A percentile compares a stretch with the other conserved stretches of the same genome.
These are phyloP conservation scores for Ridgeia piscesae DNA, from an alignment of 1,140 invertebrate genomes.

Conservation along the genomic window DNA sequence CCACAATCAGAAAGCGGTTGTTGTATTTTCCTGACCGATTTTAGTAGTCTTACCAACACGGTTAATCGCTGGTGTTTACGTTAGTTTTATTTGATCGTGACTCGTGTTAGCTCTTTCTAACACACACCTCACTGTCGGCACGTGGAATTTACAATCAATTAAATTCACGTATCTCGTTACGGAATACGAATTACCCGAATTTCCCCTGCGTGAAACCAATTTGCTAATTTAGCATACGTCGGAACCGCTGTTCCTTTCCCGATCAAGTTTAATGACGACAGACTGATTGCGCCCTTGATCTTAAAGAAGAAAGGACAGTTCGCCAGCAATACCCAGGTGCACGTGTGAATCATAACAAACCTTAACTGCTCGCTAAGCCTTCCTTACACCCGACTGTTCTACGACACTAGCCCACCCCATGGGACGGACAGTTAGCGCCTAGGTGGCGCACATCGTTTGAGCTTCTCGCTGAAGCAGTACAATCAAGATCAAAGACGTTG, in stretches of 20 bases:
- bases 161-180: too few species aligned
- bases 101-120: too few species aligned
- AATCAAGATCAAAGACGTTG: not conserved
- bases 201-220: not conserved
- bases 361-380: not conserved
- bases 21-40: too few species aligned
- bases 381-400: not conserved
- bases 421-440: not conserved
- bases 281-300: not conserved
- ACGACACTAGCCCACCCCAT: not conserved
- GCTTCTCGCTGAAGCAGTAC: not conserved
- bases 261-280: not conserved
- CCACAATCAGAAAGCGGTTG: too few species aligned
- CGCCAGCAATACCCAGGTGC: not conserved
- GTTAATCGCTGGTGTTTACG: too few species aligned
- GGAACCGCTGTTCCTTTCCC: not conserved
- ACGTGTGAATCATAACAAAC: not conserved
- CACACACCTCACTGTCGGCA: too few species aligned
- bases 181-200: not conserved
- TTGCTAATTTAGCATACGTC: not conserved
- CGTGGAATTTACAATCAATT: too few species aligned
- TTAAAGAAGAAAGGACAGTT: not conserved
- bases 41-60: too few species aligned
- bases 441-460: not conserved
- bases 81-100: too few species aligned